Base-by-base conservation (phyloP, 2,113 vertebrate genomes). In the Gallinago undulata region DNA sequence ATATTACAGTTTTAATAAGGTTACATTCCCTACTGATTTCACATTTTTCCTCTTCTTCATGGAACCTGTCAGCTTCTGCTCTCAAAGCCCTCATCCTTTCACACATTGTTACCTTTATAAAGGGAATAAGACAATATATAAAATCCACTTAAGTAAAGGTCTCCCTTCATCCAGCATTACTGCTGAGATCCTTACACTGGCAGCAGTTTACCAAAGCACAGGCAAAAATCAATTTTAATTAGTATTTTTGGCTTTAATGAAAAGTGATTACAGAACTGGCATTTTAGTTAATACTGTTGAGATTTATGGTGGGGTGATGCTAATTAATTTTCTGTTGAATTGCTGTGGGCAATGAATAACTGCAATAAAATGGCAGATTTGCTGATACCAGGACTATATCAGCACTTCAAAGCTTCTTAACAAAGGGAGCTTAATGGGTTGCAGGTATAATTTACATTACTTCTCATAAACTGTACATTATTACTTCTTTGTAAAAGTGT, bases 201-300 rank as follows among this genome's bases (percentile, higher is more conserved):
- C 97, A 98, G 96, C 91, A 96, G 88, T 97, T 98, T 97, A 98
- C 97, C 94, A 97, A 98, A 97, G 97, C 96, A 93, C 45, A 97
- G 90, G 94, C 78, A 97, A 97, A 96, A 98, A 98, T 98, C 98
- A 98, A 98, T 98, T 98, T 98, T 98, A 98, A 98, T 98, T 98
- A 98, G 98, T 98, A 98, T 98, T 98, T 98, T 98, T 98, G 97
- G 97, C 97, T 97, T 98, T 98, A 98, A 98, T 98, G 97, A 97
- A 98, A 98, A 98, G 97, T 97, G 98, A 98, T 98, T 98, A 98
- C 97, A 98, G 97, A 98, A 98, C 98, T 98, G 98, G 98, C 98
- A 98, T 98, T 98, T 98, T 97, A 97, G 97, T 96, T 98, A 98
- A 98, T 98, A 98, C 97, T 94, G 94, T 92, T 95, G 97, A 98